A percentile compares a stretch with the other conserved stretches of the same genome.
Evolutionary conservation across 2,797 vertebrate genomes (phyloP).

Genomic region (Platalea minor): DNA sequence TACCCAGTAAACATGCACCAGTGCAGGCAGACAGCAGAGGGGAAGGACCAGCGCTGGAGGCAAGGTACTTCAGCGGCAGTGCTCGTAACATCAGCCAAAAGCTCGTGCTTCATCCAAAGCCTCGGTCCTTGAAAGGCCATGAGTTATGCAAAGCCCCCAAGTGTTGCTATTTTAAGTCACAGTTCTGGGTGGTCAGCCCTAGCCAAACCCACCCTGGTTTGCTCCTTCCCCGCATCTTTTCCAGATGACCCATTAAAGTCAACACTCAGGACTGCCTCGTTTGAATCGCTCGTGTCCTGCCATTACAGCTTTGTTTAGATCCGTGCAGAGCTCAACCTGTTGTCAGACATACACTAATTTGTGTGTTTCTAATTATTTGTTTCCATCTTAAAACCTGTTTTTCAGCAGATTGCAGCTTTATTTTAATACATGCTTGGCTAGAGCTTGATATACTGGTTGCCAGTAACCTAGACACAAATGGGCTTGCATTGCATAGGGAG

Average conservation of each 20-base stretch:
- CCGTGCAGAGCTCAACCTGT: constrained; percentile 22
- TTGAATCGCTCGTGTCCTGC: background rate
- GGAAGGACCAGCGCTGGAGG: rapidly evolving
- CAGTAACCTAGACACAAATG: constrained; percentile 44
- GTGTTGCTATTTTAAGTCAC: background rate
- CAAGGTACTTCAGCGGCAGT: background rate
- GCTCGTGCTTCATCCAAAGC: background rate
- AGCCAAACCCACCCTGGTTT: background rate
- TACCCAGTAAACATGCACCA: background rate
- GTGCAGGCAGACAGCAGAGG: background rate
- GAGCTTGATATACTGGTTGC: constrained; percentile 11
- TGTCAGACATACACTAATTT: constrained; percentile 59
- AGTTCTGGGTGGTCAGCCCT: background rate
- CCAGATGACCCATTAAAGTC: background rate
- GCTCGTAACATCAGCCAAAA: rapidly evolving
- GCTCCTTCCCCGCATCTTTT: background rate
- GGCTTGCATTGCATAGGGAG: background rate
- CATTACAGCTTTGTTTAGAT: constrained; percentile 46
- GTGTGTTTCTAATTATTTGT: constrained; percentile 62
- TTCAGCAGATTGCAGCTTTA: constrained; percentile 54
- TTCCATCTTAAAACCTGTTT: constrained; percentile 62
- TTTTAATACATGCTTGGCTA: constrained; percentile 48
- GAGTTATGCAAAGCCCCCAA: background rate
- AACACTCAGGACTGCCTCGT: background rate
- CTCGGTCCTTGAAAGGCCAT: rapidly evolving